These are phyloP conservation scores for Darevskia mixta DNA, from an alignment of 2,797 vertebrate genomes.

Conservation along the genomic window DNA sequence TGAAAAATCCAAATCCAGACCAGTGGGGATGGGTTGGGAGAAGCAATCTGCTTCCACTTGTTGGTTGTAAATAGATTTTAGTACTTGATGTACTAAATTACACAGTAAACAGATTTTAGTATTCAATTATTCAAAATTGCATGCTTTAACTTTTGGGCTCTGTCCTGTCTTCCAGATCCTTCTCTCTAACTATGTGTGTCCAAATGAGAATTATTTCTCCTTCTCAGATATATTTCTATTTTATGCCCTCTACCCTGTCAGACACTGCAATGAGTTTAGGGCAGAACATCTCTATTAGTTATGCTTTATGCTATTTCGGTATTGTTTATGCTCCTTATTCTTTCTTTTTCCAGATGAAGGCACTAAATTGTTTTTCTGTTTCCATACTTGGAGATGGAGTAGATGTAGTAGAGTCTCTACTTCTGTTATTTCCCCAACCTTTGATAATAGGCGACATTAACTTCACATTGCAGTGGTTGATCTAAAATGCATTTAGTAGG, in stretches of 20 bases:
- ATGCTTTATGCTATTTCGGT: not conserved
- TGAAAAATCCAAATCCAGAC: too few species aligned
- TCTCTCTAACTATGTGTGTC: too few species aligned
- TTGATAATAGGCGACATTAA: slow-evolving; percentile 1
- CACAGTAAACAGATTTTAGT: too few species aligned
- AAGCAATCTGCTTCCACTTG: too few species aligned
- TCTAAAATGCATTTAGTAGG: not conserved
- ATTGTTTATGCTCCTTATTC: not conserved
- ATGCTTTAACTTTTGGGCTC: too few species aligned
- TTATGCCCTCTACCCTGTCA: not conserved
- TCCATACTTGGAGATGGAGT: not conserved
- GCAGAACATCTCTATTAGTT: not conserved
- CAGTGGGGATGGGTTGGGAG: too few species aligned
- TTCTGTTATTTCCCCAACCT: not conserved
- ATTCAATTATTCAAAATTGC: too few species aligned
- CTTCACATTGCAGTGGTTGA: not conserved
- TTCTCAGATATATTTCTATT: too few species aligned
- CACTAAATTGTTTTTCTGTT: not conserved
- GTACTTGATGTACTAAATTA: too few species aligned
- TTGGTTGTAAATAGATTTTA: too few species aligned
- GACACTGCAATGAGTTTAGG: not conserved
- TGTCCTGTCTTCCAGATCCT: too few species aligned
- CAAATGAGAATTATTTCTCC: too few species aligned
- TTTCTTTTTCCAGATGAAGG: not conserved
- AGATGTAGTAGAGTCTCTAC: not conserved